Evolutionary conservation across 2,888 invertebrate genomes (phyloP).

Genomic region (Xylota segnis): DNA sequence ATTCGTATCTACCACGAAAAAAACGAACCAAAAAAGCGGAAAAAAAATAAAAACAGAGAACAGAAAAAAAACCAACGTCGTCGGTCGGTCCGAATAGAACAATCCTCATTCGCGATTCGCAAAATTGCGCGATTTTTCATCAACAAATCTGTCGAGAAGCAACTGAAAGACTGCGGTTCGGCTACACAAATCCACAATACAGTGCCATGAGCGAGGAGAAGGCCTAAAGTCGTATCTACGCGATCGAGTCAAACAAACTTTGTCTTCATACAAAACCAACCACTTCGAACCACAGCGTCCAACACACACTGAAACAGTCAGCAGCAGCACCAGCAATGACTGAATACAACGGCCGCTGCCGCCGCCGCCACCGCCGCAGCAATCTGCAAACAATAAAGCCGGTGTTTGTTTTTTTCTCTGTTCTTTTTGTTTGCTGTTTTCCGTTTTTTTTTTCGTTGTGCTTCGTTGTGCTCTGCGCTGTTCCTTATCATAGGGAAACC

Average conservation of each 20-base stretch:
- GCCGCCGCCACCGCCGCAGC: background rate
- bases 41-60: constrained; percentile 12
- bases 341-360: background rate
- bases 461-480: constrained; percentile 8
- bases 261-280: constrained; percentile 52
- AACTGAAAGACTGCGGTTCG: constrained; percentile 69
- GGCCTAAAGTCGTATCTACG: constrained; percentile 64
- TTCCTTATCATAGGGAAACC: constrained; percentile 35
- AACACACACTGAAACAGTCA: constrained; percentile 39
- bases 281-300: constrained; percentile 54
- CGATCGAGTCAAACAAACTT: constrained; percentile 70
- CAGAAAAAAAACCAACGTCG: constrained; percentile 15
- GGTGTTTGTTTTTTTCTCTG: constrained; percentile 64
- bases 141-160: constrained; percentile 64
- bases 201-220: constrained; percentile 43
- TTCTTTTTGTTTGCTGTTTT: constrained; percentile 38
- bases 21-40: constrained; percentile 32
- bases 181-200: constrained; percentile 65
- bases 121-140: constrained; percentile 54
- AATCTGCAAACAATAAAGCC: constrained; percentile 75
- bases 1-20: constrained; percentile 54
- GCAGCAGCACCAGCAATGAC: constrained; percentile 25
- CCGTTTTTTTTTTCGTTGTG: constrained; percentile 25
- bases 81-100: constrained; percentile 16
- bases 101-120: constrained; percentile 57